phyloP scores from a whole-genome alignment of 2,113 vertebrate genomes.

The Gallinago undulata region DNA sequence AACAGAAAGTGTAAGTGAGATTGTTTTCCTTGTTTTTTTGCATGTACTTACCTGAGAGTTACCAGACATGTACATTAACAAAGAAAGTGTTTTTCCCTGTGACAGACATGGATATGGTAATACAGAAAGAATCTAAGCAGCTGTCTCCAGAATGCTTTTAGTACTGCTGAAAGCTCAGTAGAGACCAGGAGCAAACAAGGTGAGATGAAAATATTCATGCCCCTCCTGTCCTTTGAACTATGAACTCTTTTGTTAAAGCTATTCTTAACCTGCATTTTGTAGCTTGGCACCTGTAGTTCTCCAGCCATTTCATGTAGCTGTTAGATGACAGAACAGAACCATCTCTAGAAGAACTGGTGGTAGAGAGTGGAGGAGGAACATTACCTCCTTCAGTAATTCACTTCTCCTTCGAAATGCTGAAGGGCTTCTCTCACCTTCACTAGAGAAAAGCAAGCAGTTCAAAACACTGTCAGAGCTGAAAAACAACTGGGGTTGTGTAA shows the following conservation, averaged over 20 bases:
- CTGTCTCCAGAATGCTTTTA: background rate
- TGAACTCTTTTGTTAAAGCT: background rate
- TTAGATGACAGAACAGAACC: background rate
- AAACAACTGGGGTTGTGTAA: background rate
- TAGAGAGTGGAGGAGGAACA: background rate
- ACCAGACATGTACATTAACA: background rate
- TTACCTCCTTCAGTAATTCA: background rate
- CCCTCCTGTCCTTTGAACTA: background rate
- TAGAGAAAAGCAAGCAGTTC: background rate
- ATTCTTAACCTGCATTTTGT: background rate
- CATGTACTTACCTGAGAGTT: background rate
- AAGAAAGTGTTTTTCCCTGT: background rate
- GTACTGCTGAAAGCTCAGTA: background rate
- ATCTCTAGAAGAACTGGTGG: background rate
- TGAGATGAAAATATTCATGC: background rate
- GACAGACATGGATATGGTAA: background rate
- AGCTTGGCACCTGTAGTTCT: background rate
- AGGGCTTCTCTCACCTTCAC: background rate
- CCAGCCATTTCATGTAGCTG: background rate
- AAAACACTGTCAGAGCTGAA: slow-evolving; percentile 16
- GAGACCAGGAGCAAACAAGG: background rate
- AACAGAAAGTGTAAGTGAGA: background rate
- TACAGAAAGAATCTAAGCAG: background rate
- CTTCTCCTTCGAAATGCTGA: background rate
- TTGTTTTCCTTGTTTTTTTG: background rate